A percentile compares a stretch with the other conserved stretches of the same genome.
Evolutionary conservation across 2,113 vertebrate species (phyloP).

Genomic region (Odocoileus hemionus): DNA sequence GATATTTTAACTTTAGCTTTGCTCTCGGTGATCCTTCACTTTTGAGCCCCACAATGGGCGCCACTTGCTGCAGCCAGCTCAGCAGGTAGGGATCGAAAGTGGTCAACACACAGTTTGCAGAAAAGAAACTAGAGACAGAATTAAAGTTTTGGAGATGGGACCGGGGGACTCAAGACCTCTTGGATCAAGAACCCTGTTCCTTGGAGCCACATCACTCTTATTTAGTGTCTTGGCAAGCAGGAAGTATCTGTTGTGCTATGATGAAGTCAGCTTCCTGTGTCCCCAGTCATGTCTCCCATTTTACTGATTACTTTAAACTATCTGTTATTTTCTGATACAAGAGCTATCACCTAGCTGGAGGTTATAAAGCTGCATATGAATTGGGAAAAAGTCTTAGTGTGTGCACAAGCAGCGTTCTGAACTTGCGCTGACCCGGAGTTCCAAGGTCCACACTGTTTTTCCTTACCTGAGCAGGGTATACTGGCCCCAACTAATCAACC

Average conservation of each 20-base stretch:
- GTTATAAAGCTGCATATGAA: neutral
- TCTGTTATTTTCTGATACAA: neutral
- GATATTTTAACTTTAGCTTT: neutral
- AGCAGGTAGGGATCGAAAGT: neutral
- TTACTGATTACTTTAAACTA: neutral
- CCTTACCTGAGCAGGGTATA: neutral
- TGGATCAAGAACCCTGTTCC: neutral
- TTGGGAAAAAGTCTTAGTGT: neutral
- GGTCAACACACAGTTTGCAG: neutral
- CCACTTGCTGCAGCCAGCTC: neutral
- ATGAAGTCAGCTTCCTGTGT: neutral
- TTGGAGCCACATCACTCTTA: accelerated
- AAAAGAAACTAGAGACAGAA: neutral
- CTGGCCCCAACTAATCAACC: neutral
- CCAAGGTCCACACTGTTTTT: neutral
- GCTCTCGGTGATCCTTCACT: neutral
- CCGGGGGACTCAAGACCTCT: neutral
- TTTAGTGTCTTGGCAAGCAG: neutral
- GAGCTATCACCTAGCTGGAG: neutral
- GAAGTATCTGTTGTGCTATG: neutral
- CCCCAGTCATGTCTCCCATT: neutral
- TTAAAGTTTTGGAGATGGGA: neutral
- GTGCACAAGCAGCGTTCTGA: neutral
- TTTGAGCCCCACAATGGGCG: accelerated
- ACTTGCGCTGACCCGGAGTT: accelerated